Evolutionary conservation across 2,888 invertebrate species (phyloP).

Genomic region (Steromphala cineraria): DNA sequence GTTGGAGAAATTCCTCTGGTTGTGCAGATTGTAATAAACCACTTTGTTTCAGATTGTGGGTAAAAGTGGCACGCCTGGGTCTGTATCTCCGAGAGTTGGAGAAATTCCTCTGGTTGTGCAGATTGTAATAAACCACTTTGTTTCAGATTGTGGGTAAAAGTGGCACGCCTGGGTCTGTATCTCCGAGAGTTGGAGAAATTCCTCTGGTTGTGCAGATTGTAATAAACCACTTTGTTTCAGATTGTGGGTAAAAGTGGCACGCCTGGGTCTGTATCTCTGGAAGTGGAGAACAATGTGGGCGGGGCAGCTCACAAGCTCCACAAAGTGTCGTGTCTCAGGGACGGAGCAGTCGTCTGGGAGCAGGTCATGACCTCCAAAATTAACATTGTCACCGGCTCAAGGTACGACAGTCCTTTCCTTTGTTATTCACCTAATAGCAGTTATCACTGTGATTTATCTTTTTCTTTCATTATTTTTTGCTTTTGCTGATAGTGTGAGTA

Average conservation of each 20-base stretch:
- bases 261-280: conserved; percentile 47
- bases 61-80: no score
- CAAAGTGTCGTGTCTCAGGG: conserved; percentile 58
- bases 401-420: conserved; percentile 43
- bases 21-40: no score
- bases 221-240: conserved; percentile 34
- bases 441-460: no score
- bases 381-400: conserved; percentile 65
- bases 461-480: neutral
- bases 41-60: no score
- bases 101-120: no score
- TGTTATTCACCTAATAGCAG: neutral
- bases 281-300: conserved; percentile 71
- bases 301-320: conserved; percentile 60
- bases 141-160: no score
- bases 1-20: no score
- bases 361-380: conserved; percentile 66
- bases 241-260: conserved; percentile 52
- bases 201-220: neutral
- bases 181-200: no score
- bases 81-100: no score
- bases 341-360: conserved; percentile 67
- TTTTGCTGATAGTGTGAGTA: no score
- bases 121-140: no score
- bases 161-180: no score